Conservation (phyloP, 2,113 vertebrate species). For the Formicarius rufipectus region DNA sequence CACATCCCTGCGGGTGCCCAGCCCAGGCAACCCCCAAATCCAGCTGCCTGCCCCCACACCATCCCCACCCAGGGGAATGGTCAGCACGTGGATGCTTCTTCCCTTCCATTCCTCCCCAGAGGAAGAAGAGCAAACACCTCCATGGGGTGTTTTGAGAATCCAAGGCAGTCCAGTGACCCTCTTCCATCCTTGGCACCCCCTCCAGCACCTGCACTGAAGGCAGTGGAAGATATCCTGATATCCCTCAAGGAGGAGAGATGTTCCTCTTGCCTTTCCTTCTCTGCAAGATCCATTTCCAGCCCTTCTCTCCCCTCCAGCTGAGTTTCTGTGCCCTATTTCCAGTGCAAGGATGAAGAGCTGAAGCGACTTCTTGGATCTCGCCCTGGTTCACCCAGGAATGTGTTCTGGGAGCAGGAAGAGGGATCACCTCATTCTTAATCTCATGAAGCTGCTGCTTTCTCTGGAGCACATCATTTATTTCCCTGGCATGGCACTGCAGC, state of each 20-base stretch:
- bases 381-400: neutral
- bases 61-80: neutral
- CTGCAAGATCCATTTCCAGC: neutral
- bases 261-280: neutral
- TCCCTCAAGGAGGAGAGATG: neutral
- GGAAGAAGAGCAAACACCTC: neutral
- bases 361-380: neutral
- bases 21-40: neutral
- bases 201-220: neutral
- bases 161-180: neutral
- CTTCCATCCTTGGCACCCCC: neutral
- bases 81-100: neutral
- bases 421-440: neutral
- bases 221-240: neutral
- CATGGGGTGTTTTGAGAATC: too few relatives aligned
- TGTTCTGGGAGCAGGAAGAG: neutral
- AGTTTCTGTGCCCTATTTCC: neutral
- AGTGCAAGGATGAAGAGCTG: neutral
- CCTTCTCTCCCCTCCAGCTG: neutral
- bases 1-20: neutral
- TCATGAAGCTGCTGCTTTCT: neutral
- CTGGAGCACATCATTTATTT: neutral
- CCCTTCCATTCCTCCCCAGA: neutral
- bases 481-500: neutral
- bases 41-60: neutral